Evolutionary conservation across 2,888 invertebrate genomes (phyloP), one percentile per base, ranked within the genome.

Genomic region (Melanchra persicariae): DNA sequence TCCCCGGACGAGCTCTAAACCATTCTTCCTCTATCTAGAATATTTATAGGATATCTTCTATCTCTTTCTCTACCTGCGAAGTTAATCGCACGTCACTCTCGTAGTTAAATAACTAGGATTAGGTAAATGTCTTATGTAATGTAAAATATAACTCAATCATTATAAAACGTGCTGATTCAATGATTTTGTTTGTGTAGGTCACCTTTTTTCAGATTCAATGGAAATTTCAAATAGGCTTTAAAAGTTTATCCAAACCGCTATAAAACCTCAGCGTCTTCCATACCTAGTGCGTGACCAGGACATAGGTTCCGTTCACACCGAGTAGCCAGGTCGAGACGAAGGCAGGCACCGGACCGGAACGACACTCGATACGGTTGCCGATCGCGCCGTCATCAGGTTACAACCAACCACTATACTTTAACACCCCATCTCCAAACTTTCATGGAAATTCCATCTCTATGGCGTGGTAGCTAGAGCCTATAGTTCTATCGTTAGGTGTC

Each of bases 351-450:
- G 89, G 88, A 89, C 90, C 93, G 92, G 91, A 93, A 94, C 94
- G 93, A 86, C 81, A 92, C 88, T 87, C 88, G 95, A 94, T 90
- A 93, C 92, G 92, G 89, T 89, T 82, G 88, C 84, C 89, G 91
- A 90, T 89, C 90, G 87, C 86, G 77, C 84, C 81, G 83, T 92
- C 92, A 90, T 93, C 92, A 79, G 85, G 89, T 93, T 93, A 91
- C 93, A 81, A 69, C 70, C 71, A 62, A 86, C 87, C 80, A 87
- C 85, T 66, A 74, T 85, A 82, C 43, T 67, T 73, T 52, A 63
- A 65, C 73, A 74, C 64, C 67, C 67, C 58, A 34, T 54, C 40
- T 59, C 15, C 30, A 22, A 64, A 61, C n/a, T 26, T 52, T 24
- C 65, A 77, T 34, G 26, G 64, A 24, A 89, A 49, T 71, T 17